phyloP scores from a whole-genome alignment of 2,797 vertebrate genomes.

The Aulostomus chinensis region DNA sequence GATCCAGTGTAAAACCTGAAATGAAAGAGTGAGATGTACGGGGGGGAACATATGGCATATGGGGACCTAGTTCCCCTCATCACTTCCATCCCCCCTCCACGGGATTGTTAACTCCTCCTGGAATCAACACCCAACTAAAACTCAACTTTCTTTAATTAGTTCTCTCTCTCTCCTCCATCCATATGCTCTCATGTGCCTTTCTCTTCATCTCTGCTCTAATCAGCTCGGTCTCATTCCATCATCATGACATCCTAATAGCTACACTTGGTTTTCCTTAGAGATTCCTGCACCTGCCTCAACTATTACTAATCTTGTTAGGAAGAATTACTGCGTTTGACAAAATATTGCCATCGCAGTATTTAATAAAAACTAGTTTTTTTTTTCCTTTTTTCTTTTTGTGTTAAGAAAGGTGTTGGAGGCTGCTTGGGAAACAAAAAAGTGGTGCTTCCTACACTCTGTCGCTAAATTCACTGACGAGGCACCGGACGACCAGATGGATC shows the following conservation, averaged over 20 bases:
- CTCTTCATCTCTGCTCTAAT: slow-evolving; percentile 12
- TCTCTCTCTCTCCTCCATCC: slow-evolving; percentile 30
- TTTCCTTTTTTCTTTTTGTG: too few species aligned
- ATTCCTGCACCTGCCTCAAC: not conserved
- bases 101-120: slow-evolving; percentile 52
- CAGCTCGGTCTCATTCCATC: slow-evolving; percentile 2
- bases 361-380: too few species aligned
- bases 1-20: slow-evolving; percentile 15
- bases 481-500: too few species aligned
- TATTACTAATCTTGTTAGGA: not conserved
- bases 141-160: slow-evolving; percentile 61
- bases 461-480: too few species aligned
- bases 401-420: too few species aligned
- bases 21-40: slow-evolving; percentile 36
- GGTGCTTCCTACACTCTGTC: slow-evolving; percentile 17
- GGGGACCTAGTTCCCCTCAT: slow-evolving; percentile 50
- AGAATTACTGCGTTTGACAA: not conserved
- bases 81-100: slow-evolving; percentile 17
- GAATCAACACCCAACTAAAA: slow-evolving; percentile 63
- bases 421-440: slow-evolving; percentile 3
- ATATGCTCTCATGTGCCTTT: slow-evolving; percentile 34
- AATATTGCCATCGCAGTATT: not conserved
- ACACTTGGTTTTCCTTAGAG: not conserved
- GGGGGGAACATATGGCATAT: slow-evolving; percentile 48
- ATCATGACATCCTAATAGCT: not conserved